These are phyloP conservation scores for Pantherophis vulpinus DNA, from an alignment of 2,797 vertebrate species.

Conservation along the genomic window DNA sequence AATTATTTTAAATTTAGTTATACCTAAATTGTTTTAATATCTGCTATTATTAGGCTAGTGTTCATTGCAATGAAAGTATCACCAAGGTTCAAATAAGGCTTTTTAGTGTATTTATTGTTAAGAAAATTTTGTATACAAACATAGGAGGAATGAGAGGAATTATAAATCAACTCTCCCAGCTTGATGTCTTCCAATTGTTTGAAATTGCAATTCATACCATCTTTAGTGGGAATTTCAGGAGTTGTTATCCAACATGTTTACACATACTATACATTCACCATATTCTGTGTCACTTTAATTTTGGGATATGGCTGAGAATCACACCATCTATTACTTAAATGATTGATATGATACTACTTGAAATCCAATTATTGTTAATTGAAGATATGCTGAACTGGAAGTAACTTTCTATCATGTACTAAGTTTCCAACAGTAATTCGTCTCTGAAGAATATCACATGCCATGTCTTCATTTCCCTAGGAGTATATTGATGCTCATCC, in stretches of 20 bases:
- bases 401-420: not conserved
- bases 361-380: not conserved
- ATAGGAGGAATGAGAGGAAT: not conserved
- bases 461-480: conserved; percentile 66
- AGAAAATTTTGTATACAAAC: not conserved
- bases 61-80: not conserved
- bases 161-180: not conserved
- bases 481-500: conserved; percentile 96
- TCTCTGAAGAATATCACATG: not conserved
- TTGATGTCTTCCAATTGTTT: not conserved
- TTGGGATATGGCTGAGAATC: not conserved
- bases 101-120: not conserved
- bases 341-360: not conserved
- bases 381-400: not conserved
- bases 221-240: not conserved
- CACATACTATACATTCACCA: not conserved
- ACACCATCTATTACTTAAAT: not conserved
- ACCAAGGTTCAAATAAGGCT: not conserved
- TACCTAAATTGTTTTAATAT: not conserved
- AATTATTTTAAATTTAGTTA: not conserved
- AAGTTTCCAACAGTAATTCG: conserved; percentile 8
- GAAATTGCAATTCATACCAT: not conserved
- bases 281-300: not conserved
- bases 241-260: not conserved
- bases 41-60: not conserved